These are phyloP conservation scores for Aphidius ervi DNA, from an alignment of 1,140 invertebrate species.

Conservation along the genomic window DNA sequence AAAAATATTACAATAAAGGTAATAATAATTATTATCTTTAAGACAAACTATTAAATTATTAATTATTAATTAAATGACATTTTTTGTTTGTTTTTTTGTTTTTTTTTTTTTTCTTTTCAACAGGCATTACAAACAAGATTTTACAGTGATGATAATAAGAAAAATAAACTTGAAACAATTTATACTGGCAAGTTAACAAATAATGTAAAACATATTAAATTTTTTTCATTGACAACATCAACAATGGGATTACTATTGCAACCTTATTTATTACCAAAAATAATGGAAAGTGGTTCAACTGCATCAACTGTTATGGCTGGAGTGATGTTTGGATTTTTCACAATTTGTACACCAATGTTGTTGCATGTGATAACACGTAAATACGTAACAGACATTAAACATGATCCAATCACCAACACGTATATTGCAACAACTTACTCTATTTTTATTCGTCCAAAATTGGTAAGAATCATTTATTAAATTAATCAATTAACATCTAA, in stretches of 20 bases:
- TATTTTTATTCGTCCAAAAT: slow-evolving; percentile 53
- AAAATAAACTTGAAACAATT: slow-evolving; percentile 34
- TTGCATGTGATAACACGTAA: slow-evolving; percentile 80
- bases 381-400: slow-evolving; percentile 76
- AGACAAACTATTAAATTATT: too few species aligned
- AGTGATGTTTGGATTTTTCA: slow-evolving; percentile 70
- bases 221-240: slow-evolving; percentile 77
- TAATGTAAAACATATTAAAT: slow-evolving; percentile 70
- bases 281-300: slow-evolving; percentile 54
- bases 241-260: slow-evolving; percentile 64
- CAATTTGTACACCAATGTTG: slow-evolving; percentile 76
- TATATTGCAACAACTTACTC: slow-evolving; percentile 69
- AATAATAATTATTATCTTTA: too few species aligned
- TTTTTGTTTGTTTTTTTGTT: too few species aligned
- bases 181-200: slow-evolving; percentile 64
- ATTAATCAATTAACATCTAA: slow-evolving; percentile 11
- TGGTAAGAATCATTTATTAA: slow-evolving; percentile 22
- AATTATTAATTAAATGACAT: too few species aligned
- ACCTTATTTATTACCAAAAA: slow-evolving; percentile 66
- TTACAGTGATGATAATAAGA: not conserved
- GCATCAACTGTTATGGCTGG: slow-evolving; percentile 54
- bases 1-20: too few species aligned
- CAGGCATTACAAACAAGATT: not conserved
- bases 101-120: slow-evolving; percentile 51
- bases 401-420: slow-evolving; percentile 59